Evolutionary conservation across 92 coral and sea anemone species (phyloP).

Genomic region (Porites rus): DNA sequence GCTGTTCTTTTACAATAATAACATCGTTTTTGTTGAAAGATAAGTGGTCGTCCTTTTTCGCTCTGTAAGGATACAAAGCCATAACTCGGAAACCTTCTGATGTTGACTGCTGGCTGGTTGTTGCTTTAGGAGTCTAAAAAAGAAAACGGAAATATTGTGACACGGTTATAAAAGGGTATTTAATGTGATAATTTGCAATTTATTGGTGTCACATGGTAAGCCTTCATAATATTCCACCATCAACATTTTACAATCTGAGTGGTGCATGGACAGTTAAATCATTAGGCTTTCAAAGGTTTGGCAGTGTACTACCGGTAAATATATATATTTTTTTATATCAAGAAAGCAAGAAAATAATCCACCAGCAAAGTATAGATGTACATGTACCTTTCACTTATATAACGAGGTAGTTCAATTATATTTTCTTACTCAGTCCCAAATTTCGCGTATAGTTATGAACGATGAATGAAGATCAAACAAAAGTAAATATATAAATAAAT

Average conservation of each 20-base stretch:
- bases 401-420: too few species aligned
- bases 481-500: too few species aligned
- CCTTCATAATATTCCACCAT: constrained; percentile 37
- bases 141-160: neutral
- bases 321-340: too few species aligned
- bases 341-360: too few species aligned
- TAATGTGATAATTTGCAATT: too few species aligned
- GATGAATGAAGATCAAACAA: too few species aligned
- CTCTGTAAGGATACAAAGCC: constrained; percentile 92
- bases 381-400: too few species aligned
- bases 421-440: too few species aligned
- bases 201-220: neutral
- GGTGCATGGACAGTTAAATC: constrained; percentile 39
- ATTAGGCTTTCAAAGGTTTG: neutral
- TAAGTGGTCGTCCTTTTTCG: constrained; percentile 83
- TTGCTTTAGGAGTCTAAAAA: constrained; percentile 40
- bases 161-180: neutral
- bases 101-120: constrained; percentile 64
- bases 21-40: constrained; percentile 91
- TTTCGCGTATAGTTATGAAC: too few species aligned
- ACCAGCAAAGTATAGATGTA: too few species aligned
- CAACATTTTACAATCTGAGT: constrained; percentile 29
- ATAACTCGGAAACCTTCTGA: constrained; percentile 77
- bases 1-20: constrained; percentile 85
- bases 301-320: neutral